Percentiles rank a stretch among this genome's conserved stretches.
Evolutionary conservation across 1,140 invertebrate genomes (phyloP).

Genomic region (Solenopsis invicta): DNA sequence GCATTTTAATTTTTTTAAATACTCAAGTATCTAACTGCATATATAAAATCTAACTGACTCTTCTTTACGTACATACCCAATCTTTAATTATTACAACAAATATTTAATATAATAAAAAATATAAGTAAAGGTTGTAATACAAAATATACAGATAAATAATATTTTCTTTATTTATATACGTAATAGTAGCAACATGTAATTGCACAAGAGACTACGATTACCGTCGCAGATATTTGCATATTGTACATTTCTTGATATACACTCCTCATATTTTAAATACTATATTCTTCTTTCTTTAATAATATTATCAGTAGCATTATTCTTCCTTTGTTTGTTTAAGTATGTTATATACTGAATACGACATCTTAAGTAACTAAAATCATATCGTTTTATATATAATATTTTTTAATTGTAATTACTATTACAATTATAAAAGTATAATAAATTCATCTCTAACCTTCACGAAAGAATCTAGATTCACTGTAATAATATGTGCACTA

Average conservation of each 20-base stretch:
- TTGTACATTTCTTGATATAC: not conserved
- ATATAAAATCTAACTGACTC: not conserved
- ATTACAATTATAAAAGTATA: not conserved
- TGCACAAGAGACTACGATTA: not conserved
- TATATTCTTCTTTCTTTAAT: not conserved
- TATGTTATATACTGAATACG: conserved; percentile 70
- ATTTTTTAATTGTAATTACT: not conserved
- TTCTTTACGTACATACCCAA: not conserved
- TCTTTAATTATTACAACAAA: not conserved
- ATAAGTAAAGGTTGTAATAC: not conserved
- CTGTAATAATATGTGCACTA: conserved; percentile 43
- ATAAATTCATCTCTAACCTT: conserved; percentile 43
- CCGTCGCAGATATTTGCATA: not conserved
- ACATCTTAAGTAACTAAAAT: conserved; percentile 70
- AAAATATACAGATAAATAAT: conserved; percentile 17
- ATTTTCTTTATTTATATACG: conserved; percentile 14
- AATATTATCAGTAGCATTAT: not conserved
- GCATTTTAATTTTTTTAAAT: not conserved
- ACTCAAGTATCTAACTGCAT: not conserved
- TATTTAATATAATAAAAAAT: not conserved
- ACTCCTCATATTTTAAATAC: not conserved
- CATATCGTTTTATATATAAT: no score
- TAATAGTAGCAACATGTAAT: conserved; percentile 6
- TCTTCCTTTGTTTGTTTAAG: conserved; percentile 56
- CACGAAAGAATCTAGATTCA: conserved; percentile 63